Evolutionary conservation across 2,113 vertebrate genomes (phyloP).

Genomic region (Sinocyclocheilus rhinocerous): DNA sequence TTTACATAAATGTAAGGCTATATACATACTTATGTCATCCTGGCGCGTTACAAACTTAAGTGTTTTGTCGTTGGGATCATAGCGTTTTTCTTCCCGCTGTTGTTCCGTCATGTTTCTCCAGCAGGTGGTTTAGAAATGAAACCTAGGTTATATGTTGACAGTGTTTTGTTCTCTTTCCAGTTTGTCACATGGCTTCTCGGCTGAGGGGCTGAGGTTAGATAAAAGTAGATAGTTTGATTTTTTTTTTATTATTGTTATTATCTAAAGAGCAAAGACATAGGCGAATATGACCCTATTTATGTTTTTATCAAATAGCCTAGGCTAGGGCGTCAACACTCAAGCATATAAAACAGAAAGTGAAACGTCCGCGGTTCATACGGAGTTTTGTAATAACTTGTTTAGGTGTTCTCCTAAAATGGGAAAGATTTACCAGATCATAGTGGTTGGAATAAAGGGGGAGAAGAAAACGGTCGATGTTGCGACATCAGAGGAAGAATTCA

Average conservation of each 20-base stretch:
- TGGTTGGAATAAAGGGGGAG: conserved; percentile 62
- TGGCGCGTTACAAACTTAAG: conserved; percentile 68
- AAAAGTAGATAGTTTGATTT: neutral
- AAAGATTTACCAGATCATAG: conserved; percentile 60
- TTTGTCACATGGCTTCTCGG: neutral
- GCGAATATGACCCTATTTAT: neutral
- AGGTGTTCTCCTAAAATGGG: conserved; percentile 57
- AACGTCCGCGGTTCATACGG: neutral
- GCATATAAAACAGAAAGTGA: conserved; percentile 7
- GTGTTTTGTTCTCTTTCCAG: conserved; percentile 1
- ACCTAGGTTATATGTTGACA: neutral
- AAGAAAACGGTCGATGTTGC: conserved; percentile 63
- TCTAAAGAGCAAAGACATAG: neutral
- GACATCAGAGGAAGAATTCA: conserved; percentile 64
- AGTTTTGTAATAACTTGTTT: neutral
- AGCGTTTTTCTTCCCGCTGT: conserved; percentile 58
- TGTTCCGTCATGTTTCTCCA: conserved; percentile 25
- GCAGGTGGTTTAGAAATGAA: neutral
- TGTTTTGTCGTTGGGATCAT: conserved; percentile 64
- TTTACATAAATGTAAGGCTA: too few relatives aligned
- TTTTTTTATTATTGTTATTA: neutral
- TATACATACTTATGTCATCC: conserved; percentile 63
- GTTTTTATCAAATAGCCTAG: neutral
- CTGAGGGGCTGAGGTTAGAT: too few relatives aligned
- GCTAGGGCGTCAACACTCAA: neutral